These are phyloP conservation scores for Scalopus aquaticus DNA, from an alignment of 2,113 vertebrate genomes.

Conservation along the genomic window DNA sequence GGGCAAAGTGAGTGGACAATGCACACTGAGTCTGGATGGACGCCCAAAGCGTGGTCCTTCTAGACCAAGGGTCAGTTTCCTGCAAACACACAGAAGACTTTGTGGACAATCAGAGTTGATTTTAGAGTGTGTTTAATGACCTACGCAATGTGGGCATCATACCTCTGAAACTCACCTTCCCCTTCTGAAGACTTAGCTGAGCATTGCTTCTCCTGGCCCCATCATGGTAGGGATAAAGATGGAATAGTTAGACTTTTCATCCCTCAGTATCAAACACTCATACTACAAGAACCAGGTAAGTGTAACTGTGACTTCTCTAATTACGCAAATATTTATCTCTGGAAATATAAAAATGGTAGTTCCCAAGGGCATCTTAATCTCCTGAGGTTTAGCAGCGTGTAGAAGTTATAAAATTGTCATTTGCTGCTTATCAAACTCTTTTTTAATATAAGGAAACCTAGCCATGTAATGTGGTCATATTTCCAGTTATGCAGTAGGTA, in stretches of 20 bases:
- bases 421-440: background rate
- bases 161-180: slow-evolving; percentile 37
- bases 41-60: background rate
- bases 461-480: background rate
- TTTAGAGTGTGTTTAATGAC: background rate
- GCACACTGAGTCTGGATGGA: background rate
- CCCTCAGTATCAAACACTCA: background rate
- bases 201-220: background rate
- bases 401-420: background rate
- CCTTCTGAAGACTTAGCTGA: background rate
- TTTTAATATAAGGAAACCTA: background rate
- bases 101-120: no score
- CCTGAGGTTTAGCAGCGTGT: background rate
- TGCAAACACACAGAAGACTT: background rate
- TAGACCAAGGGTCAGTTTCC: background rate
- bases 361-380: background rate
- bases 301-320: no score
- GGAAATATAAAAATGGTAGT: background rate
- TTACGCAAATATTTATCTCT: no score
- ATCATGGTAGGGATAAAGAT: background rate
- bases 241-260: background rate
- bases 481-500: background rate
- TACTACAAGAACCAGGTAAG: background rate
- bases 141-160: fast-evolving
- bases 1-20: background rate